Conservation (phyloP, 2,888 invertebrate species). For the Rhamnusium bicolor region DNA sequence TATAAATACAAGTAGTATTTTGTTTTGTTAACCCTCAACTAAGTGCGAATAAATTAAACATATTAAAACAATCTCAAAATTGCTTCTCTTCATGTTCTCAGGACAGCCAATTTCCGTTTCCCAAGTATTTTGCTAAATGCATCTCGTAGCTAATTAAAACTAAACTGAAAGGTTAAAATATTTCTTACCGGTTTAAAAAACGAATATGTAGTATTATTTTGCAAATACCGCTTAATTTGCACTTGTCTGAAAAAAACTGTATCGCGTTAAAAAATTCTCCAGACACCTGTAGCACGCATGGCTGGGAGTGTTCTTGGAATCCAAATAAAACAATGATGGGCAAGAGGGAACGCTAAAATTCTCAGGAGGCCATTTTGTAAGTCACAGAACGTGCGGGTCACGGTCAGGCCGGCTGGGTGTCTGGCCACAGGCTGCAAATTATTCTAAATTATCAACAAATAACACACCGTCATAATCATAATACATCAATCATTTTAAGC, state of each 20-base stretch:
- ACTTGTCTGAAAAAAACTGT: not conserved
- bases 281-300: constrained; percentile 3
- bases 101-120: not conserved
- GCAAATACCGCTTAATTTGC: not conserved
- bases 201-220: not conserved
- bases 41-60: no score
- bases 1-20: no score
- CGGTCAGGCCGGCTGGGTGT: constrained; percentile 3
- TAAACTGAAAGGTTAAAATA: not conserved
- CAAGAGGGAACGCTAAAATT: constrained; percentile 21
- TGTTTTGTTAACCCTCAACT: no score
- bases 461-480: no score
- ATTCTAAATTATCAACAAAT: not conserved
- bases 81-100: no score
- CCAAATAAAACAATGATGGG: constrained; percentile 3
- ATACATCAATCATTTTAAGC: no score
- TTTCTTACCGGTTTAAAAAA: not conserved
- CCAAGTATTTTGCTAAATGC: not conserved
- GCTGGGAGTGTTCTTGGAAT: constrained; percentile 10
- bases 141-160: not conserved
- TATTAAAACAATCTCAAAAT: no score
- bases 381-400: constrained; percentile 25
- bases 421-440: constrained; percentile 3
- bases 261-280: not conserved
- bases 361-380: constrained; percentile 27